Evolutionary conservation across 2,888 invertebrate genomes (phyloP), one percentile per base, ranked within the genome.

Genomic region (Icerya purchasi): DNA sequence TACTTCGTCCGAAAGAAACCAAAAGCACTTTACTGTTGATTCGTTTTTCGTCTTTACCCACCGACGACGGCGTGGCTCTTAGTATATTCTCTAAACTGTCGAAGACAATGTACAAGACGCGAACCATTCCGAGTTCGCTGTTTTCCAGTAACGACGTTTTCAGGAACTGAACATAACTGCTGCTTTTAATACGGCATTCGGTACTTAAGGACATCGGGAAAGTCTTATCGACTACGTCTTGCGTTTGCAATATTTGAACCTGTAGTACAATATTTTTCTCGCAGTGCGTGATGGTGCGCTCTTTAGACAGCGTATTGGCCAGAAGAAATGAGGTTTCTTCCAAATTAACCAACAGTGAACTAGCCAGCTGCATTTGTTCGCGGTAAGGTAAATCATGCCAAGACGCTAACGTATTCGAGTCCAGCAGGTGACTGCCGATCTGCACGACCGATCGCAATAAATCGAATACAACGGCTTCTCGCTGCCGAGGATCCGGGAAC

Each of bases 11-110:
- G 61, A 91, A 74, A 67, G 89, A 89, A 2, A 90, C 91, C 21
- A 89, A 89, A 72, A 91, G 87, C 51, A 91, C 84, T 77, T 86
- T 88, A 66, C 88, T 89, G 71, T 90, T 90, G 57, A 90, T 74
- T 64, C 54, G 55, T 22, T 62, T 61, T 24, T 58, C 22, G 5
- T 61, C 61, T 10, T 60, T 57, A n/a, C n/a, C 8, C 2, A 56
- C 54, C 10, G 36, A 36, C 62, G 75, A 74, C n/a, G n/a, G n/a
- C n/a, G n/a, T n/a, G 68, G 78, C 78, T 57, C 85, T 84, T 0
- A 90, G 74, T 63, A 90, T 86, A 68, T 88, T 83, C 69, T 90
- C 89, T 14, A 92, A 76, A 50, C 87, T 82, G 72, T 90, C 86
- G 72, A 90, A 92, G 0, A 89, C 88, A 65, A 88, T 86, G 74